These are phyloP conservation scores for Eurystomus gularis DNA, from an alignment of 2,113 vertebrate species.

Conservation along the genomic window DNA sequence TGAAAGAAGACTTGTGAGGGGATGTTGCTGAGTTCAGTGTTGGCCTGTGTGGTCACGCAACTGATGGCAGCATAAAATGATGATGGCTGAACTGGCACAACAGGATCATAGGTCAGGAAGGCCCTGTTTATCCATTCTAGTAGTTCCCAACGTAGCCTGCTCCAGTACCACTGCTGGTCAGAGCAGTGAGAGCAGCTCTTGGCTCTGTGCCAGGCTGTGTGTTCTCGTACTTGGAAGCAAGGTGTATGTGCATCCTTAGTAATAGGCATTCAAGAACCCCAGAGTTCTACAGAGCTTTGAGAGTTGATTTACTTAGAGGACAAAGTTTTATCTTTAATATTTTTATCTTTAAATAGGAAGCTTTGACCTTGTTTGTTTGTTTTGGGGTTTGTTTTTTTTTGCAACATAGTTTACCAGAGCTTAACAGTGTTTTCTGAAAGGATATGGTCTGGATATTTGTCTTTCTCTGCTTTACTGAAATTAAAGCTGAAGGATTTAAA, in stretches of 20 bases:
- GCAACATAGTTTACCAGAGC: not conserved
- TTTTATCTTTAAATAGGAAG: not conserved
- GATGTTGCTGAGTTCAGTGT: too few relatives aligned
- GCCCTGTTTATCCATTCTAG: not conserved
- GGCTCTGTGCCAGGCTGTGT: not conserved
- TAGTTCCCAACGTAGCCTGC: not conserved
- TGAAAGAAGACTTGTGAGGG: too few relatives aligned
- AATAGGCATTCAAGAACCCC: rapidly evolving
- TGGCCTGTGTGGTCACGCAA: too few relatives aligned
- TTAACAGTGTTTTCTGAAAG: not conserved
- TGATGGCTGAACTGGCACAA: too few relatives aligned
- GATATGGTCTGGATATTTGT: not conserved
- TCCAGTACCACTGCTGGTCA: rapidly evolving
- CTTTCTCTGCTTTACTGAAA: not conserved
- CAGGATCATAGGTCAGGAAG: not conserved
- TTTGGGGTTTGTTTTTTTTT: not conserved
- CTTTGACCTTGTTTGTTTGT: not conserved
- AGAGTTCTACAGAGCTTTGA: not conserved
- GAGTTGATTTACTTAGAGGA: not conserved
- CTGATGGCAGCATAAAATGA: too few relatives aligned
- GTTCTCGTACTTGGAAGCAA: rapidly evolving
- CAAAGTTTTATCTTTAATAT: not conserved
- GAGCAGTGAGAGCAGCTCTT: not conserved
- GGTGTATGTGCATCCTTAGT: not conserved
- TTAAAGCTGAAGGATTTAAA: not conserved